Evolutionary conservation across 2,888 invertebrate species (phyloP).

Genomic region (Synanthedon myopaeformis): DNA sequence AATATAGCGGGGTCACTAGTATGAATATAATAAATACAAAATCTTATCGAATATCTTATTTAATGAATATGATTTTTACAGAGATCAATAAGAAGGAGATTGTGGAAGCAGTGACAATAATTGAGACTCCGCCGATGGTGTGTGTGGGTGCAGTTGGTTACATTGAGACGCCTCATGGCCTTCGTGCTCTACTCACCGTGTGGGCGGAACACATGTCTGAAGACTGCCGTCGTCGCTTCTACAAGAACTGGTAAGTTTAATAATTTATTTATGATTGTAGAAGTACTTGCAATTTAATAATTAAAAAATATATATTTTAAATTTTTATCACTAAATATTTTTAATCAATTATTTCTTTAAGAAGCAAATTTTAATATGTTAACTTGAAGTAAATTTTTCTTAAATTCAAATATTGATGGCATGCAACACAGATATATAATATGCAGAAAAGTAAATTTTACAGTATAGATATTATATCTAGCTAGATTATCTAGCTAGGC

Average conservation of each 20-base stretch:
- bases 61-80: slow-evolving; percentile 35
- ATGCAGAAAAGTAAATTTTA: no score
- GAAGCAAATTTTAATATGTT: no score
- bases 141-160: slow-evolving; percentile 98
- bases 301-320: no score
- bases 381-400: neutral
- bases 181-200: slow-evolving; percentile 93
- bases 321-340: no score
- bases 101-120: slow-evolving; percentile 97
- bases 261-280: no score
- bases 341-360: no score
- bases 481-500: no score
- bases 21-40: neutral
- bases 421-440: no score
- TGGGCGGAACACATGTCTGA: slow-evolving; percentile 99
- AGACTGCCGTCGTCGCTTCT: slow-evolving; percentile 98
- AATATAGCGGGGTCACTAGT: no score
- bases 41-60: neutral
- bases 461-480: no score
- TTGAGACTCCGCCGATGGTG: slow-evolving; percentile 99
- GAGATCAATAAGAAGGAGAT: slow-evolving; percentile 99
- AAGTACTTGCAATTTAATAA: no score
- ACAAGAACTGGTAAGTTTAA: slow-evolving; percentile 95
- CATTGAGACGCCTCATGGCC: slow-evolving; percentile 98
- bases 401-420: no score